Base-by-base conservation (phyloP, 2,797 vertebrate genomes). In the Cossypha polioptera region DNA sequence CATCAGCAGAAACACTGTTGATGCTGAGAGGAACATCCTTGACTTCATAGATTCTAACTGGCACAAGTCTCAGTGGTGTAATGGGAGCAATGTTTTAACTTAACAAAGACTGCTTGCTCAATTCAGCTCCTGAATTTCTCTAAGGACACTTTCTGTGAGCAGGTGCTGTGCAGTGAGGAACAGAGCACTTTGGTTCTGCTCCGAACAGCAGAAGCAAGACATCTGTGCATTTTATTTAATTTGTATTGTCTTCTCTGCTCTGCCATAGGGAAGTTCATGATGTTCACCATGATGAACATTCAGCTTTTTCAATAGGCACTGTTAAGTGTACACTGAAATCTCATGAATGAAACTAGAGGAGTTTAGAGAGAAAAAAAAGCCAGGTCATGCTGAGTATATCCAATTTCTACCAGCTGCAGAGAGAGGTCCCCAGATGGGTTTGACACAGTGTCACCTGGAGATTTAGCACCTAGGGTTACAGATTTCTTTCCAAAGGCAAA, bases 371-470 rank as follows among this genome's bases (percentile, higher is more conserved):
- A 11, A 26, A 50, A 38, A 79, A 65, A 77, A 71, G 20, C 0
- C 0, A 2, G 26, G 29, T 53, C 4, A 5, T 81, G n/a, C 6
- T 54, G n/a, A 38, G 1, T 43, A 17, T 51, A 43, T 24, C 38
- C 40, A 48, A 0, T 40, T 78, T 25, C 33, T 65, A 9, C 25
- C 22, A 72, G 28, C 31, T 81, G 42, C 79, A 38, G 31, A 67
- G 31, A 67, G 28, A 29, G 18, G 7, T 71, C 16, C 18, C 28
- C 31, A 36, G 20, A 19, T 63, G 42, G 31, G 31, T 91, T 78
- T 82, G 40, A 15, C 33, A 26, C 14, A 10, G 4, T 33, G 16
- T 50, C 5, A 1, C 16, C 33, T 28, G 19, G 11, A 61, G 22
- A n/a, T 48, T 72, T 47, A 76, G 47, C 12, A 48, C n/a, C 18